These are phyloP conservation scores for Mycogona germanica DNA, from an alignment of 2,888 invertebrate genomes.

Conservation along the genomic window DNA sequence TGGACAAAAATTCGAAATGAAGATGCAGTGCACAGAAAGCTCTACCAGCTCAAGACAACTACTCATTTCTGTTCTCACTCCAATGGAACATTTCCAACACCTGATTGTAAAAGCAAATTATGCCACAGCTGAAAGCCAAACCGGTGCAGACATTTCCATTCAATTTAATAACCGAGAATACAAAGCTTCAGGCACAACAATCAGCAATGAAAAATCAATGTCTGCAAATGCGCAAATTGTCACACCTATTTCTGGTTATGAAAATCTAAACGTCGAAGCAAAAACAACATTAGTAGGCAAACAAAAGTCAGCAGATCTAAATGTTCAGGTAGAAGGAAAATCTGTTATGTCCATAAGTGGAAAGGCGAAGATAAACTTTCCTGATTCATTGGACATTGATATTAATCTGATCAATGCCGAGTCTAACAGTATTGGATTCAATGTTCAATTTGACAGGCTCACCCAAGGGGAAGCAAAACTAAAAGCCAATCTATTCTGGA, in stretches of 20 bases:
- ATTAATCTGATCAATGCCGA: too few species aligned
- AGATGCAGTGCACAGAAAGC: not conserved
- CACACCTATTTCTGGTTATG: not conserved
- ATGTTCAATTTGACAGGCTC: too few species aligned
- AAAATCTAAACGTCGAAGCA: not conserved
- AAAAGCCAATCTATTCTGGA: too few species aligned
- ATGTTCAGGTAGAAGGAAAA: too few species aligned
- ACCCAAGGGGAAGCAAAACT: too few species aligned
- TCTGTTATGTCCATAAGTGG: too few species aligned
- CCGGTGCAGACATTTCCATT: not conserved
- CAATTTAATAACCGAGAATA: not conserved
- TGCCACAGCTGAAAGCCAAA: not conserved
- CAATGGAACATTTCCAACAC: not conserved
- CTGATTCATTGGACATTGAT: too few species aligned
- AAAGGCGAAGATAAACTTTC: too few species aligned
- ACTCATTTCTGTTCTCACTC: not conserved
- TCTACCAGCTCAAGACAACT: not conserved
- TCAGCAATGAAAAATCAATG: not conserved
- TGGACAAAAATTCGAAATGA: conserved; percentile 2
- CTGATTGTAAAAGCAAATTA: conserved; percentile 1
- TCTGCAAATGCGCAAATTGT: not conserved
- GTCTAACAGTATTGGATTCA: too few species aligned
- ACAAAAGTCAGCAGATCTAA: too few species aligned
- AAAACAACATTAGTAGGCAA: too few species aligned
- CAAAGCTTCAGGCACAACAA: not conserved